Percentiles rank a stretch among this genome's conserved stretches.
phyloP scores from a whole-genome alignment of 37 sponge, comb jelly and placozoan species.

The Tethya wilhelma region DNA sequence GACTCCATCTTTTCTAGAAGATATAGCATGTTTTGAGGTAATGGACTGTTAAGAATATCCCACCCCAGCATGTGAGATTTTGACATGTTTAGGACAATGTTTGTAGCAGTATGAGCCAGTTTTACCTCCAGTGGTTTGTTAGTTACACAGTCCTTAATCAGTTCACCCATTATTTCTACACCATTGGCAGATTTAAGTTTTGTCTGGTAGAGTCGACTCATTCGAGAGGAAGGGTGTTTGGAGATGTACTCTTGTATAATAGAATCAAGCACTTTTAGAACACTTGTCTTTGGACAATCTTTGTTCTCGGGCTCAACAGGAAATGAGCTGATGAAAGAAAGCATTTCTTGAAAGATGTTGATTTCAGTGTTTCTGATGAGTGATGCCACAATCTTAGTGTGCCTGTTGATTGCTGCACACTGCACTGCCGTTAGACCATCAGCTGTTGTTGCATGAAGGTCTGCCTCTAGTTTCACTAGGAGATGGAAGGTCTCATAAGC shows the following conservation, averaged over 20 bases:
- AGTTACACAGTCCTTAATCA: not conserved
- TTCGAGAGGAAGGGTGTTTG: not conserved
- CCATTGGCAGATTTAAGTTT: not conserved
- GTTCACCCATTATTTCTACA: not conserved
- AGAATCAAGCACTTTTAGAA: slow-evolving; percentile 10
- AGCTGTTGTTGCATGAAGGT: not conserved
- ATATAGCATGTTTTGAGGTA: not conserved
- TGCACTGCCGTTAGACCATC: slow-evolving; percentile 18
- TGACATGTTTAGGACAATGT: not conserved
- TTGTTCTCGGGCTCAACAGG: not conserved
- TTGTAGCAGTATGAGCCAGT: not conserved
- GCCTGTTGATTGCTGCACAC: slow-evolving; percentile 16
- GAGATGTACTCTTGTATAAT: not conserved
- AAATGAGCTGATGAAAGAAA: not conserved
- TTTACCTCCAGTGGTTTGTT: not conserved
- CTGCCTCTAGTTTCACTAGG: slow-evolving; percentile 22
- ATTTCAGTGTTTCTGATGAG: not conserved
- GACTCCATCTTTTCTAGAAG: not conserved
- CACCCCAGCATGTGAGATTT: not conserved
- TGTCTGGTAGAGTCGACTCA: not conserved
- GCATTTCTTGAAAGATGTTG: slow-evolving; percentile 7
- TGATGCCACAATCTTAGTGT: slow-evolving; percentile 3
- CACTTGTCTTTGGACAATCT: too few relatives aligned
- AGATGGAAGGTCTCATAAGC: slow-evolving; percentile 16
- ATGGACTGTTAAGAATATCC: not conserved